Evolutionary conservation across 2,113 vertebrate genomes (phyloP), one percentile per base, ranked within the genome.

Genomic region (Myotis davidii): DNA sequence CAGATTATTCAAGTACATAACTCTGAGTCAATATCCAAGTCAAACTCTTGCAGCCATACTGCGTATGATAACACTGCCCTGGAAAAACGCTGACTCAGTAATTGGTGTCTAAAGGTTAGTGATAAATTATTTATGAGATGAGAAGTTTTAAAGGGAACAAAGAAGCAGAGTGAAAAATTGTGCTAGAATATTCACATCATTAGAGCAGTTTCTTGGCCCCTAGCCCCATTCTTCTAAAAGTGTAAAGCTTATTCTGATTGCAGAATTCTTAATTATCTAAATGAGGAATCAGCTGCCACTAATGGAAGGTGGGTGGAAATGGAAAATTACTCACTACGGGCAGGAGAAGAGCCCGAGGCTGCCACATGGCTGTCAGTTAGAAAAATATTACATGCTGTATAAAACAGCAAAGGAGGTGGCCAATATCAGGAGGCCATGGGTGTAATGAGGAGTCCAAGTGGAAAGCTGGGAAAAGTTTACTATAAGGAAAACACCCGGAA

Each of bases 51-150:
- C 39, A 93, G 50, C 79, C 37, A 27, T 85, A 48, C 20, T 34
- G 25, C 13, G 11, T 74, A 85, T 72, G 77, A 56, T 54, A 92
- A 92, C 87, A 6, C 18, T 18, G 6, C 59, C 65, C 73, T 85
- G 67, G 64, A 67, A 92, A 96, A 96, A 77, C 73, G 90, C 92
- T 94, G 95, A 87, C 70, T 96, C 79, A 11, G 67, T 82, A 90
- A 96, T 54, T 92, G 72, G 64, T 86, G 74, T 69, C 67, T 48
- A 77, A 85, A 91, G 9, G 23, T 85, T 93, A 61, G 67, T 73
- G 74, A 97, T 94, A 94, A 86, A 96, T 97, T 94, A 97, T 97
- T 94, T 93, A 97, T 93, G 56, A n/a, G 61, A 78, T 45, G 45
- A 92, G 48, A 88, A 34, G 3, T 34, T 93, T 93, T 54, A 85